Base-by-base conservation (phyloP, 2,113 vertebrate genomes). In the Equus quagga region DNA sequence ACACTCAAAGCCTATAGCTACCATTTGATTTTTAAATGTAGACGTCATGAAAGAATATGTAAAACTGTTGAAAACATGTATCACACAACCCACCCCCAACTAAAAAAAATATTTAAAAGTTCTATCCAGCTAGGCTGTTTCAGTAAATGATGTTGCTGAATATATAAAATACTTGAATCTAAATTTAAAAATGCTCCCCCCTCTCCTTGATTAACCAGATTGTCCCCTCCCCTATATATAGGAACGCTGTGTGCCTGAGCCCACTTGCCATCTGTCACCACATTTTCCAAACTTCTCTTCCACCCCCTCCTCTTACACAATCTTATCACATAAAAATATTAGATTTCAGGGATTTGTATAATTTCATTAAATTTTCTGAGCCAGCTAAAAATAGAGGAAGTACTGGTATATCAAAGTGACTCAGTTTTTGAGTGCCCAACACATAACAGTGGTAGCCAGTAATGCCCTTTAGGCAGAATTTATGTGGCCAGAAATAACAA, bases 311-410 rank as follows among this genome's bases (percentile, higher is more conserved):
- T 97, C 97, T 98, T 98, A 96, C 97, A 98, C 98, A 98, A 97
- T 98, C 98, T 98, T 98, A 98, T 98, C 98, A 97, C 98, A 98
- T 97, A 97, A 97, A 98, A 98, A 98, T 98, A 98, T 98, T 98
- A 98, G 98, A 98, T 98, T 98, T 98, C 92, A 88, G 92, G 92
- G 96, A 97, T 98, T 98, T 98, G 97, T 98, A 97, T 98, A 97
- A 98, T 98, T 98, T 97, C 92, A 97, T 98, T 96, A 96, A 87
- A 96, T 98, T 97, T 96, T 91, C 89, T 73, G 75, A 98, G 95
- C 89, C 83, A 96, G 96, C 62, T 81, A 80, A 95, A 97, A 97
- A 94, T 84, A 96, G 86, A 97, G 76, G 76, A 93, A 87, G 91
- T 60, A n/a, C 24, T 72, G 73, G 33, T 60, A 51, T 76, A 85